Conservation (phyloP, 2,888 invertebrate genomes). For the Netelia melanura region DNA sequence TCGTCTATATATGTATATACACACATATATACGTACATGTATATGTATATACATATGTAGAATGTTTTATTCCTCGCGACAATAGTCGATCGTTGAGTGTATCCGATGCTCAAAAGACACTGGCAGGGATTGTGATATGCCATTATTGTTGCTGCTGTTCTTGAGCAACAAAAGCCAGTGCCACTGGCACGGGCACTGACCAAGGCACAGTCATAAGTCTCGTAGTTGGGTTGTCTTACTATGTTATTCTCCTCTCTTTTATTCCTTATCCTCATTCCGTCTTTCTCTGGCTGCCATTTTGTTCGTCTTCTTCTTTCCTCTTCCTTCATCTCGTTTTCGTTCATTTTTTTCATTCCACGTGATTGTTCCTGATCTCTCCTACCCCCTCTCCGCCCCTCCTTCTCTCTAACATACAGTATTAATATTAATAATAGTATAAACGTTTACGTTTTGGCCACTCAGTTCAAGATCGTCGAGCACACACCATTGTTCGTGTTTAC, state of each 20-base stretch:
- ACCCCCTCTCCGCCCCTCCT: constrained; percentile 28
- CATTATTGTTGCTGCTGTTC: constrained; percentile 73
- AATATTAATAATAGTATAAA: constrained; percentile 80
- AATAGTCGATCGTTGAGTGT: constrained; percentile 10
- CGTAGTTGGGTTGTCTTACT: constrained; percentile 70
- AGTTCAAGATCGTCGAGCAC: constrained; percentile 82
- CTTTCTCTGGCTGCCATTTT: constrained; percentile 50
- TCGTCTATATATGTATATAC: constrained; percentile 22
- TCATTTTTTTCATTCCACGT: background rate
- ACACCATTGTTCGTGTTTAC: constrained; percentile 82
- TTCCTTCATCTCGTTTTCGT: constrained; percentile 31
- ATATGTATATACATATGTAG: background rate
- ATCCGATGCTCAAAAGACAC: constrained; percentile 75
- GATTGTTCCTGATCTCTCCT: background rate
- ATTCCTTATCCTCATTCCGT: constrained; percentile 52
- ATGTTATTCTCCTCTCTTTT: constrained; percentile 51
- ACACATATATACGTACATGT: background rate
- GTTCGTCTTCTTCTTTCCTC: constrained; percentile 27
- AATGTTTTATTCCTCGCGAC: constrained; percentile 16
- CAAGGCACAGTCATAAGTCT: constrained; percentile 84
- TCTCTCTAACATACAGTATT: constrained; percentile 55
- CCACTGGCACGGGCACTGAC: constrained; percentile 78
- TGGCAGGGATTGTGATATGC: constrained; percentile 74
- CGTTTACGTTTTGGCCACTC: constrained; percentile 84
- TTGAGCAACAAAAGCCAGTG: constrained; percentile 76